Evolutionary conservation across 2,888 invertebrate genomes (phyloP), one percentile per base, ranked within the genome.

Genomic region (Thymelicus acteon): DNA sequence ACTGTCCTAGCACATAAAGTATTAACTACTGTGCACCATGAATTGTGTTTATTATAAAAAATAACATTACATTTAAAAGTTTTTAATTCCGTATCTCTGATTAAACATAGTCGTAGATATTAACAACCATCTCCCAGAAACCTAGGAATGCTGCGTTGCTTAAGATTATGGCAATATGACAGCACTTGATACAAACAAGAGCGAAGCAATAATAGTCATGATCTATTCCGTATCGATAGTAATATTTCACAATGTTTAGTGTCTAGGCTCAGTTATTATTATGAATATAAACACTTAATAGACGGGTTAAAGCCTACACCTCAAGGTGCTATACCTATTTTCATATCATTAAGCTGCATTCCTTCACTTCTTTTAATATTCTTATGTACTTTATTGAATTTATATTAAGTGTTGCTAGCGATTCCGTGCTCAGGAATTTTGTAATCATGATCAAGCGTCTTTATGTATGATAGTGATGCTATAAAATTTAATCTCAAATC

Each of bases 261-360:
- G 12, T 12, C 12, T 19, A 12, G 24, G 24, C 54, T 54, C 19
- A 24, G 54, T 24, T 54, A 54, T 24, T 54, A 54, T 54, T 54
- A 54, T 24, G 54, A 24, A 54, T 12, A 24, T 54, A 24, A 54
- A 24, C 54, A 24, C 24, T 54, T 31, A 54, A 54, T 54, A 19
- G 52, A 54, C 54, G 54, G 54, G 24, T 54, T 0, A 44, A 24
- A 54, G 54, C 54, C 52, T 2, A 44, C 44, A 54, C 0, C 54
- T 54, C 54, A 54, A 54, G 54, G 54, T 7, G 54, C 12, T 54
- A 54, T 54, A 6, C 5, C 54, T 54, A 24, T 54, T 24, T 54
- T 54, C 54, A 54, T 54, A 54, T 54, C 24, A 54, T 54, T 54
- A 54, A 24, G 54, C 54, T 54, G 54, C 54, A 54, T 54, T 54